Base-by-base conservation (phyloP, 2,888 invertebrate genomes). In the Yponomeuta evonymella region DNA sequence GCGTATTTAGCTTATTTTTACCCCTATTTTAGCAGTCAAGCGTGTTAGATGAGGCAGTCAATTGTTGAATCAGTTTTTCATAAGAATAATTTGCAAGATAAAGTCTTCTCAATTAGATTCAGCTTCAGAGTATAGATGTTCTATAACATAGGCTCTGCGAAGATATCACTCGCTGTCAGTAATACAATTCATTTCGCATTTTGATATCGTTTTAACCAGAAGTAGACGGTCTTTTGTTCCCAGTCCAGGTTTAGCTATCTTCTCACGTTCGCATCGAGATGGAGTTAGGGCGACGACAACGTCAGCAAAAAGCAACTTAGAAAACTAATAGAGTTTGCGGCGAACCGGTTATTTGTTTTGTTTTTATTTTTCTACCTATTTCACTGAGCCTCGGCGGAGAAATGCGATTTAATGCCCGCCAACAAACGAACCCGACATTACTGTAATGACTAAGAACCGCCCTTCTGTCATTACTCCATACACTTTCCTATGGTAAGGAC, bases 291-390 rank as follows among this genome's bases (percentile, higher is more conserved):
- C 83, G 87, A 87, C 85, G 85, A 88, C 87, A 87, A 85, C 84
- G 84, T 86, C 82, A 83, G 85, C 89, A 90, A 90, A 90, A 90
- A 91, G 85, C 87, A 84, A 89, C 82, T 86, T 87, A 85, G 85
- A 87, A 90, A 89, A 89, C 87, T 90, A 90, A 90, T 90, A 89
- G 90, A 88, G 87, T 89, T 90, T 90, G 90, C 86, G 89, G 89
- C 88, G 80, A 88, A 87, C 83, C 82, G 83, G 85, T 86, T 87
- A 86, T 88, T 89, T 90, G 84, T 88, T 81, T 87, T 88, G 84
- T 87, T 90, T 69, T 29, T 68, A 48, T 89, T 89, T 89, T 88
- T 83, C 82, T 43, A 8, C 43, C 43, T 83, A 72, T 74, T 87
- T 86, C 81, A 75, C 83, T 83, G 79, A 83, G 58, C 15, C 81